Evolutionary conservation across 2,113 vertebrate genomes (phyloP).

Genomic region (Marmota flaviventris): DNA sequence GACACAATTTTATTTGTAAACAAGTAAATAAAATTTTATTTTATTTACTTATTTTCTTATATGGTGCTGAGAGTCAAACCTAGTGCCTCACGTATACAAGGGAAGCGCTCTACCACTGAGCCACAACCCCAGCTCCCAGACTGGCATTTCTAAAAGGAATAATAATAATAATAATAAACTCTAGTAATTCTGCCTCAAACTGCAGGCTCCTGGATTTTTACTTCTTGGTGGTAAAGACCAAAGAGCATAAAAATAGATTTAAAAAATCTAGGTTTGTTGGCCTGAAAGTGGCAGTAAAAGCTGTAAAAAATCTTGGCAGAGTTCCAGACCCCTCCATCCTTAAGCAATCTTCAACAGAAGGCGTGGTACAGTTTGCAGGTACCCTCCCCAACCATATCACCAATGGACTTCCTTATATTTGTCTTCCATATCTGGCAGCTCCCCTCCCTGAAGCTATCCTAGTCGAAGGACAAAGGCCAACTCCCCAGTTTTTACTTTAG

Average conservation of each 20-base stretch:
- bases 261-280: constrained; percentile 47
- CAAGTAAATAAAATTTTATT: no score
- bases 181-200: constrained; percentile 22
- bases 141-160: constrained; percentile 53
- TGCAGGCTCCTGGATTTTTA: constrained; percentile 47
- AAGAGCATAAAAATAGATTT: constrained; percentile 43
- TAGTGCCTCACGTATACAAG: no score
- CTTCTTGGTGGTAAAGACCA: constrained; percentile 48
- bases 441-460: background rate
- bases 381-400: background rate
- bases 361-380: background rate
- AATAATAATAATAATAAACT: constrained; percentile 16
- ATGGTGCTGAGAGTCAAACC: no score
- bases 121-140: background rate
- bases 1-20: no score
- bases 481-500: constrained; percentile 60
- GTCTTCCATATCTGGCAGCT: background rate
- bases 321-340: background rate
- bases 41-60: no score
- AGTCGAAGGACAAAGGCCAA: constrained; percentile 52
- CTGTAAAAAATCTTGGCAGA: constrained; percentile 55
- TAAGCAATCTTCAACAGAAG: background rate
- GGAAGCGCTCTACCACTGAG: no score
- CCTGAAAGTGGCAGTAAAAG: constrained; percentile 29
- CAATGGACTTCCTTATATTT: background rate